Evolutionary conservation across 2,888 invertebrate genomes (phyloP), one percentile per base, ranked within the genome.

Genomic region (Syrphus vitripennis): DNA sequence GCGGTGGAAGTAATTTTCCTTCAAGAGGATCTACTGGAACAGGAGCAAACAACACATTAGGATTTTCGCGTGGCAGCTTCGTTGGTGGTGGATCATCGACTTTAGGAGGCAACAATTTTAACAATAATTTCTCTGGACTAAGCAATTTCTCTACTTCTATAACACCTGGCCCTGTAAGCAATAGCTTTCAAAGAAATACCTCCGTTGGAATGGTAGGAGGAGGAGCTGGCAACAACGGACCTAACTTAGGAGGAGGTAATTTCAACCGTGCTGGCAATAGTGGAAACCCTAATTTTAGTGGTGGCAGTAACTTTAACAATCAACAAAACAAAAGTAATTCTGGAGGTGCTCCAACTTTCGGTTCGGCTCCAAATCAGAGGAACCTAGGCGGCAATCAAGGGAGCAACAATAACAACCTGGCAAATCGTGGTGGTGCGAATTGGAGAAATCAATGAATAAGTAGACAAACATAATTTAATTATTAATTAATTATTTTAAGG

Each of bases 381-480:
- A 72, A 69, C 50, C 34, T 61, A 55, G 16, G n/a, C n/a, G 42
- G 61, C 26, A 61, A 42, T 24, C 71, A 19, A 67, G 53, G 75
- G 0, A 14, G 21, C 10, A 67, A 45, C 53, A 81, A 45, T 61
- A 83, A 69, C 40, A 45, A 45, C 40, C 71, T 70, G 9, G 16
- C 9, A 19, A 21, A 4, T 24, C 57, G 74, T 3, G 57, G 69
- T 3, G 72, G 67, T 16, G 67, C 40, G 0, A 84, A 72, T 53
- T 84, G 84, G 84, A 57, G 76, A 37, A 84, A 84, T 31, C 84
- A 84, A 45, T 84, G 67, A 67, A 14, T 21, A 14, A 19, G n/a
- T 21, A 16, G 7, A 16, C 6, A 2, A 4, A 19, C 24, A 24
- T 50, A 24, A 24, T 24, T 26, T 19, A 4, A 45, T 19, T 16